Conservation (phyloP, 2,888 invertebrate genomes). For the Euproctis similis region DNA sequence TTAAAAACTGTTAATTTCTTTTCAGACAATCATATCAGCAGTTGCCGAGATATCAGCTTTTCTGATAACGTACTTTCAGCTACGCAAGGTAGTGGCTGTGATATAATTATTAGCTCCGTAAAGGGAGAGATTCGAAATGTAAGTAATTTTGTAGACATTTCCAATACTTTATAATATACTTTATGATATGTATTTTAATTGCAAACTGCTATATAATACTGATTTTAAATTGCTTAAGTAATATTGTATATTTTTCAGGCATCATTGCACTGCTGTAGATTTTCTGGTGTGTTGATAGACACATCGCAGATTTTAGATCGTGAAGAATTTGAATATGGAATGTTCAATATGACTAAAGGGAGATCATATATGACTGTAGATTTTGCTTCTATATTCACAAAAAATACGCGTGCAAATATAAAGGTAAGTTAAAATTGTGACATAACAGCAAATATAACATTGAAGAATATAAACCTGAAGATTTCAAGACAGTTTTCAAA, state of each 20-base stretch:
- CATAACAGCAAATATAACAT: too few relatives aligned
- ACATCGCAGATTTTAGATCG: slow-evolving; percentile 23
- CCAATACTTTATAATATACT: too few relatives aligned
- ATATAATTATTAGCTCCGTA: slow-evolving; percentile 34
- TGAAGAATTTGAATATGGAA: slow-evolving; percentile 30
- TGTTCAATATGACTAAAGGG: slow-evolving; percentile 23
- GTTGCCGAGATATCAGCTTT: too few relatives aligned
- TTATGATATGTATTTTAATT: too few relatives aligned
- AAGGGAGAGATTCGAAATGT: slow-evolving; percentile 39
- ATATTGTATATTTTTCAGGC: too few relatives aligned
- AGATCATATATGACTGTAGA: slow-evolving; percentile 28
- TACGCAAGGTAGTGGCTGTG: too few relatives aligned
- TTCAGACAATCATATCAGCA: too few relatives aligned
- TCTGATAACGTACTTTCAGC: too few relatives aligned
- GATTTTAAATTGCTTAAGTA: too few relatives aligned
- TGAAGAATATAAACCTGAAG: too few relatives aligned
- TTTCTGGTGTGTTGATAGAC: slow-evolving; percentile 29
- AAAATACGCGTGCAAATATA: slow-evolving; percentile 18
- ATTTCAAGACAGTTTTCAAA: too few relatives aligned
- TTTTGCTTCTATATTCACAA: slow-evolving; percentile 29
- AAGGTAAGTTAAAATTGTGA: slow-evolving; percentile 19
- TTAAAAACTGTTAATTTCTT: slow-evolving; percentile 42
- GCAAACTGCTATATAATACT: too few relatives aligned
- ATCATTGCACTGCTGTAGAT: slow-evolving; percentile 16
- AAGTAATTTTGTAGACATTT: slow-evolving; percentile 11